phyloP scores from a whole-genome alignment of 2,797 vertebrate genomes.

The Anabas testudineus region DNA sequence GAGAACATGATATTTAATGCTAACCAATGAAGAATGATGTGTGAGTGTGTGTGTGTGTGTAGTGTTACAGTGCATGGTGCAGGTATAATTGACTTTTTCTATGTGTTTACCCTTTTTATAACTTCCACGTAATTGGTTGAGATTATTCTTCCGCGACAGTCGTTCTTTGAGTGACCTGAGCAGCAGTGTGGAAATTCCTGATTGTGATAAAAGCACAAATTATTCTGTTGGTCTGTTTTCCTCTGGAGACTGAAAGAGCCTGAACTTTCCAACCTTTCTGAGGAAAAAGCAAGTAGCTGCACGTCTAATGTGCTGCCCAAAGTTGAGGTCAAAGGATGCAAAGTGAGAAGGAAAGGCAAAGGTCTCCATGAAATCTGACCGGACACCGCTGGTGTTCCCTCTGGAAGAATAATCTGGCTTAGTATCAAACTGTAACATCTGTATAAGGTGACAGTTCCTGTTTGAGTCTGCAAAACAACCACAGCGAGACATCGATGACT shows the following conservation, averaged over 20 bases:
- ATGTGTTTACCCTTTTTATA: neutral
- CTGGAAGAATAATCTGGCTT: too few relatives aligned
- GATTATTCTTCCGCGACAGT: neutral
- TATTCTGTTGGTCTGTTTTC: constrained; percentile 3
- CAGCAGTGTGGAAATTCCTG: neutral
- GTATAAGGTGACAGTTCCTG: too few relatives aligned
- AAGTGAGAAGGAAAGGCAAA: neutral
- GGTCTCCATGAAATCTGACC: neutral
- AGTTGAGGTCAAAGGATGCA: constrained; percentile 6
- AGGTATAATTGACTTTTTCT: neutral
- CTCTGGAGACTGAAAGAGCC: neutral
- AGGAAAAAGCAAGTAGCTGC: constrained; percentile 8
- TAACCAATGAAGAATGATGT: too few relatives aligned
- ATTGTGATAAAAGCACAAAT: constrained; percentile 23
- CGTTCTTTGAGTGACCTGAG: constrained; percentile 14
- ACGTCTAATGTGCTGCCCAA: constrained; percentile 23
- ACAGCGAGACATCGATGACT: too few relatives aligned
- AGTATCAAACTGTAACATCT: too few relatives aligned
- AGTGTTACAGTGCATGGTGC: neutral
- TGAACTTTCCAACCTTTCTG: neutral
- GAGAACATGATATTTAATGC: neutral
- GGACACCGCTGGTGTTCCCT: too few relatives aligned
- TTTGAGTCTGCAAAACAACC: too few relatives aligned
- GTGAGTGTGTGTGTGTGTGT: too few relatives aligned
- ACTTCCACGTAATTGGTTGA: neutral